These are phyloP conservation scores for Polyodon spathula DNA, from an alignment of 2,113 vertebrate genomes.

Conservation along the genomic window DNA sequence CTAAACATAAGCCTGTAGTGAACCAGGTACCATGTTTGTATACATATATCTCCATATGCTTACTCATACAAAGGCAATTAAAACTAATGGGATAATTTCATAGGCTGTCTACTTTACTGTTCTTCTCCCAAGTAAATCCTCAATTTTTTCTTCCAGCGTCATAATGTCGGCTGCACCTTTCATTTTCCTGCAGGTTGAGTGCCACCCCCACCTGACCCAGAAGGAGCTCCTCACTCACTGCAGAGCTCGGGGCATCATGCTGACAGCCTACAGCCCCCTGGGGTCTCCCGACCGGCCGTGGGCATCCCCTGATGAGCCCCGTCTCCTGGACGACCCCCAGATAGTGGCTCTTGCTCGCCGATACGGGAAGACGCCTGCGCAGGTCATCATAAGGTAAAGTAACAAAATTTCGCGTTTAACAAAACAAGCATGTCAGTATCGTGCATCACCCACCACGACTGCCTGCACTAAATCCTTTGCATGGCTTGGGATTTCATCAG, in stretches of 20 bases:
- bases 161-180: too few species aligned
- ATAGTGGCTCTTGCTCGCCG: conserved; percentile 33
- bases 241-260: conserved; percentile 30
- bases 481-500: too few species aligned
- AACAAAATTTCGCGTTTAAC: too few species aligned
- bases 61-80: too few species aligned
- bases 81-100: too few species aligned
- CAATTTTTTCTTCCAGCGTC: not conserved
- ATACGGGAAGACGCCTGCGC: conserved; percentile 47
- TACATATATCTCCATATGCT: not conserved
- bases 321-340: conserved; percentile 42
- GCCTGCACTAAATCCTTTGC: too few species aligned
- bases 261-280: conserved; percentile 60
- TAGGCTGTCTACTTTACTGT: too few species aligned
- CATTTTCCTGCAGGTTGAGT: conserved; percentile 52
- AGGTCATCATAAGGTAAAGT: conserved; percentile 49
- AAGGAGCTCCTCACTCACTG: conserved; percentile 48
- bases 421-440: not conserved
- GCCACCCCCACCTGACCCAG: conserved; percentile 56
- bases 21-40: conserved; percentile 48
- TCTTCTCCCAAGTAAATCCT: too few species aligned
- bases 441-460: too few species aligned
- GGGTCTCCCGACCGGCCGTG: conserved; percentile 58
- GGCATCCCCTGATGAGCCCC: conserved; percentile 42
- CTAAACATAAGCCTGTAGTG: conserved; percentile 47